phyloP scores from a whole-genome alignment of 2,888 invertebrate species.

The Agriopis marginaria region DNA sequence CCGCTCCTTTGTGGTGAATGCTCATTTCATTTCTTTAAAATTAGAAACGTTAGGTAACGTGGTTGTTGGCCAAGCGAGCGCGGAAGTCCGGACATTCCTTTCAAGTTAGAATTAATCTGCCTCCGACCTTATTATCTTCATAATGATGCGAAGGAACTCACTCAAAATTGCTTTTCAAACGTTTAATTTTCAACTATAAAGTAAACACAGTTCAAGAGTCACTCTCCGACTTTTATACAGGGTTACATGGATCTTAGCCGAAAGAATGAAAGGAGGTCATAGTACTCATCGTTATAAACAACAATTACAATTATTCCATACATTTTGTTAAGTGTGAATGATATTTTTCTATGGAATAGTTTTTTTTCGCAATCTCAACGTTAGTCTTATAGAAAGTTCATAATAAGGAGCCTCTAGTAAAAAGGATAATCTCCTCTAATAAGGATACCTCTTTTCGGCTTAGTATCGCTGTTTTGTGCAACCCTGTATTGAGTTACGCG shows the following conservation, averaged over 20 bases:
- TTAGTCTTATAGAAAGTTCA: no score
- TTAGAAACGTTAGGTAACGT: conserved; percentile 38
- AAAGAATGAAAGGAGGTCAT: no score
- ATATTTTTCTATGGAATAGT: no score
- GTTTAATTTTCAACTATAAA: conserved; percentile 5
- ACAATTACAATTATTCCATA: no score
- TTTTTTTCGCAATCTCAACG: no score
- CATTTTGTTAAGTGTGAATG: no score
- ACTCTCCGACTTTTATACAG: background rate
- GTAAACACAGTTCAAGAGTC: background rate
- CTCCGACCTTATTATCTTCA: conserved; percentile 12
- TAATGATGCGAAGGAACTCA: conserved; percentile 19
- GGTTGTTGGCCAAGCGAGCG: conserved; percentile 22
- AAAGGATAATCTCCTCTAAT: no score
- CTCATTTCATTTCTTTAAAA: conserved; percentile 53
- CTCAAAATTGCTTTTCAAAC: conserved; percentile 15
- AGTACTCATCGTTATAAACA: no score
- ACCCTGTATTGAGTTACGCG: no score
- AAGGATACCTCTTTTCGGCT: background rate
- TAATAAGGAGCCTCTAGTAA: no score
- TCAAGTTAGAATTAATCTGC: conserved; percentile 48
- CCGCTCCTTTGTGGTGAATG: conserved; percentile 67
- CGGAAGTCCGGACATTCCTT: conserved; percentile 47
- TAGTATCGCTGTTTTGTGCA: background rate
- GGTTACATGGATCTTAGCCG: no score